Evolutionary conservation across 2,888 invertebrate genomes (phyloP).

Genomic region (Phoenoteleia sp.): DNA sequence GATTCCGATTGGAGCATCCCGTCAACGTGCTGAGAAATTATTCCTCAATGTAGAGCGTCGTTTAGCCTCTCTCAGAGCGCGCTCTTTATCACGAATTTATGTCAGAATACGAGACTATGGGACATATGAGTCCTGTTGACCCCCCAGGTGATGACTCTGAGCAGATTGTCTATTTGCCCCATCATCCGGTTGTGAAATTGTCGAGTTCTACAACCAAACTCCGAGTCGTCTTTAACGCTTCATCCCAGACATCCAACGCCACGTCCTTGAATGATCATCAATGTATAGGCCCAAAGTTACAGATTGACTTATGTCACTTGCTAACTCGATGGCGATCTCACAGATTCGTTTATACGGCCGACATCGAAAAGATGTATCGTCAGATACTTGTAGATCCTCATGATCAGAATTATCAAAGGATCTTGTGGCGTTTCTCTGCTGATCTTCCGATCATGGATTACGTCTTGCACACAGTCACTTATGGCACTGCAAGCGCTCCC

Average conservation of each 20-base stretch:
- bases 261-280: constrained; percentile 11
- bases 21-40: background rate
- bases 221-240: constrained; percentile 39
- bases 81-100: background rate
- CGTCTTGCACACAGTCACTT: too few species aligned
- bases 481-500: too few species aligned
- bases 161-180: constrained; percentile 20
- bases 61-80: background rate
- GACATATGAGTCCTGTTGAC: constrained; percentile 1
- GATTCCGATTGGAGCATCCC: background rate
- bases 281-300: too few species aligned
- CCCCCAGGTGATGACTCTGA: too few species aligned
- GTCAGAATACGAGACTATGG: background rate
- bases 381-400: too few species aligned
- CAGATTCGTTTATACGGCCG: too few species aligned
- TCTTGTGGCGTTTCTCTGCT: background rate
- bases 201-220: background rate
- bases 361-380: too few species aligned
- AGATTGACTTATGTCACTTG: too few species aligned
- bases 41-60: background rate
- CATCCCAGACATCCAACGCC: background rate
- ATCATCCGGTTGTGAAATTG: constrained; percentile 8
- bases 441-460: too few species aligned
- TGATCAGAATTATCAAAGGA: too few species aligned
- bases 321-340: too few species aligned